Conservation (phyloP, 2,888 invertebrate genomes). For the Heteromurus nitidus region DNA sequence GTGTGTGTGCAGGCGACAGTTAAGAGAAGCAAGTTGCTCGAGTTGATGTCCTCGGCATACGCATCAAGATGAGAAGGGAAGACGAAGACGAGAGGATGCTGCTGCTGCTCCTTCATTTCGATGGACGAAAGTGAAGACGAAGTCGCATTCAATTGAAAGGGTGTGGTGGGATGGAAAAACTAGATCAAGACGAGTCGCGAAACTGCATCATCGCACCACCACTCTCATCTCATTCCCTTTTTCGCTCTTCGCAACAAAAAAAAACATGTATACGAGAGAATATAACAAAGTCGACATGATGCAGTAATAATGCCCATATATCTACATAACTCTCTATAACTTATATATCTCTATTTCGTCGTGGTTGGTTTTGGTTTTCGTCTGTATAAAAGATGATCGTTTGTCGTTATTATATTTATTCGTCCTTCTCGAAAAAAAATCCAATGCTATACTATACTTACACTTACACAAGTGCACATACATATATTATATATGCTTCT, state of each 20-base stretch:
- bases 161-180: constrained; percentile 66
- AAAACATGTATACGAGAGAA: not conserved
- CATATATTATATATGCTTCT: not conserved
- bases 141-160: constrained; percentile 59
- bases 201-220: constrained; percentile 47
- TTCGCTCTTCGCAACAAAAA: not conserved
- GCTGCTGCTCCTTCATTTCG: not conserved
- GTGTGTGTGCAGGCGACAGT: constrained; percentile 13
- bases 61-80: constrained; percentile 51
- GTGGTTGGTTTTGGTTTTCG: not conserved
- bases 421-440: constrained; percentile 3
- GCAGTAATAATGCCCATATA: too few species aligned
- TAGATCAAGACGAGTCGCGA: constrained; percentile 59
- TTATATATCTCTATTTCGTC: constrained; percentile 6
- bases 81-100: constrained; percentile 44
- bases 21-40: constrained; percentile 50
- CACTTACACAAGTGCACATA: too few species aligned
- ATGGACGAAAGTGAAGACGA: constrained; percentile 51
- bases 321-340: not conserved
- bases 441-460: constrained; percentile 1
- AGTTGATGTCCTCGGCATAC: constrained; percentile 63
- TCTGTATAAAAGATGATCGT: not conserved
- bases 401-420: not conserved
- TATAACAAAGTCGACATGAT: too few species aligned
- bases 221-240: constrained; percentile 20